Evolutionary conservation across 1,140 invertebrate species (phyloP).

Genomic region (Propsilocerus akamusi): DNA sequence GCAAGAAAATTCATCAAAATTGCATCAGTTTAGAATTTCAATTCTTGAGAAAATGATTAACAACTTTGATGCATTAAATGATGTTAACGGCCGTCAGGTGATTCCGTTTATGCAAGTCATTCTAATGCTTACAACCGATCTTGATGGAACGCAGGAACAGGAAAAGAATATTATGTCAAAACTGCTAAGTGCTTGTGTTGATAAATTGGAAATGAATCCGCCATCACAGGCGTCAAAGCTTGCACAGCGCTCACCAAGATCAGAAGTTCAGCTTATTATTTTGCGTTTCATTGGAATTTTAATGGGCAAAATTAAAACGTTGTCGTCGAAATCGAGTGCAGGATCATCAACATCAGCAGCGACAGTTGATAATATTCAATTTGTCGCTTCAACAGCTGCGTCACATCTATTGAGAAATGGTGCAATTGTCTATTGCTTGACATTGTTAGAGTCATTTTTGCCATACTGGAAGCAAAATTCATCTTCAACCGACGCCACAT

Average conservation of each 20-base stretch:
- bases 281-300: slow-evolving; percentile 45
- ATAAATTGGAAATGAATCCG: slow-evolving; percentile 57
- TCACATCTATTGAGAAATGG: slow-evolving; percentile 55
- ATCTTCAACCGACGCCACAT: slow-evolving; percentile 28
- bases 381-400: slow-evolving; percentile 57
- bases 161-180: slow-evolving; percentile 58
- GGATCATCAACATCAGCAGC: slow-evolving; percentile 23
- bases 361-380: slow-evolving; percentile 40
- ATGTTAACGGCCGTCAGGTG: slow-evolving; percentile 47
- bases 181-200: slow-evolving; percentile 51
- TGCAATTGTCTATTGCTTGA: slow-evolving; percentile 65
- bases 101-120: slow-evolving; percentile 84
- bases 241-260: slow-evolving; percentile 34
- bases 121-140: slow-evolving; percentile 75
- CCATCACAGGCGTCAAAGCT: slow-evolving; percentile 19
- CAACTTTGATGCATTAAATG: slow-evolving; percentile 21
- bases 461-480: slow-evolving; percentile 53
- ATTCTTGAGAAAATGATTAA: slow-evolving; percentile 21
- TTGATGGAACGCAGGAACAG: slow-evolving; percentile 65
- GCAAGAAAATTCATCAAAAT: slow-evolving; percentile 14
- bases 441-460: slow-evolving; percentile 57
- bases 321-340: slow-evolving; percentile 11
- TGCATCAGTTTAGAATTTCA: slow-evolving; percentile 11
- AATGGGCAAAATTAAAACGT: slow-evolving; percentile 23
- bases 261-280: slow-evolving; percentile 76